phyloP scores from a whole-genome alignment of 2,797 vertebrate species.

The Microctenopoma steveboyesi region DNA sequence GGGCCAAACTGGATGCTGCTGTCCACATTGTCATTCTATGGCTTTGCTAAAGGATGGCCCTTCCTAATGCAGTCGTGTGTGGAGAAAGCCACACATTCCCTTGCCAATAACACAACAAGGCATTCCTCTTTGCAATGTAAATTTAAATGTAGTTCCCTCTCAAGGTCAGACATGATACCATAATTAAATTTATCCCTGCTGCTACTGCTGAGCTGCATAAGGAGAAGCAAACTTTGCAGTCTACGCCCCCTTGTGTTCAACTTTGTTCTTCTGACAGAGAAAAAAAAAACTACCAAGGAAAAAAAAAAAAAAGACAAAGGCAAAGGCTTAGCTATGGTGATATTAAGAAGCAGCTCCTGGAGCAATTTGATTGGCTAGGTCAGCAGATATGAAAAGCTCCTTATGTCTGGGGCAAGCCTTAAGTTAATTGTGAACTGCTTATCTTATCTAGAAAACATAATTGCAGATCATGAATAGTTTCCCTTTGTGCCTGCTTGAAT shows the following conservation, averaged over 20 bases:
- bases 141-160: constrained; percentile 61
- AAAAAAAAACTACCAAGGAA: constrained; percentile 34
- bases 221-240: constrained; percentile 75
- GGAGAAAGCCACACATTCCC: constrained; percentile 52
- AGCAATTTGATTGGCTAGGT: constrained; percentile 76
- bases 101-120: constrained; percentile 69
- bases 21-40: constrained; percentile 29
- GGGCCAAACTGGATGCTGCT: constrained; percentile 14
- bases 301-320: constrained; percentile 40
- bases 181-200: constrained; percentile 69
- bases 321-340: constrained; percentile 50
- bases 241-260: constrained; percentile 85
- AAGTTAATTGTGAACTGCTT: constrained; percentile 80
- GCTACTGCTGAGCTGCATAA: constrained; percentile 55
- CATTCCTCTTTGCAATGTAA: constrained; percentile 67
- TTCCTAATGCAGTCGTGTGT: constrained; percentile 40
- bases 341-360: constrained; percentile 63
- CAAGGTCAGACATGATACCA: constrained; percentile 72
- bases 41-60: constrained; percentile 9
- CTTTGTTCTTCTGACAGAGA: constrained; percentile 19
- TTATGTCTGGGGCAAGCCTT: constrained; percentile 67
- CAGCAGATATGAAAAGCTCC: constrained; percentile 79
- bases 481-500: constrained; percentile 67
- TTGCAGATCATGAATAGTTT: constrained; percentile 77
- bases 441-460: constrained; percentile 82